Conservation (phyloP, 2,113 vertebrate species). For the Chaetodon trifascialis region DNA sequence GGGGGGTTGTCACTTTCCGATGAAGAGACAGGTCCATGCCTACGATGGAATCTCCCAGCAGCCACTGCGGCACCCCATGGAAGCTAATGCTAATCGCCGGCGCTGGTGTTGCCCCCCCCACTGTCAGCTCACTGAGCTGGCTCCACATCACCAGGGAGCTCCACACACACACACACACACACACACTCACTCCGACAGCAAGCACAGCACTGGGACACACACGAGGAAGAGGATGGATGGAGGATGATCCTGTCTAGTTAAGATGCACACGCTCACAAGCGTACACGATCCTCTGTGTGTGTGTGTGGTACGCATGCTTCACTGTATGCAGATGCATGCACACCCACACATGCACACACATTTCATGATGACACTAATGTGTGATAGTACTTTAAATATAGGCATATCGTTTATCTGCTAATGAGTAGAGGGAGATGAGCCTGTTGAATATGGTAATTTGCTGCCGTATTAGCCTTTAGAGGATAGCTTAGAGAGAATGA, state of each 20-base stretch:
- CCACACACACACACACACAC: constrained; percentile 40
- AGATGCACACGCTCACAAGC: constrained; percentile 43
- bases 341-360: constrained; percentile 40
- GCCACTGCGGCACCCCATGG: constrained; percentile 78
- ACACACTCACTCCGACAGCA: constrained; percentile 54
- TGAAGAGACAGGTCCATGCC: constrained; percentile 78
- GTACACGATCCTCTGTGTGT: constrained; percentile 13
- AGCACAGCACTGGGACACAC: constrained; percentile 57
- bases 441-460: constrained; percentile 99
- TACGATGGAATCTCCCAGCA: constrained; percentile 78
- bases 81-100: constrained; percentile 82
- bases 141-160: constrained; percentile 78
- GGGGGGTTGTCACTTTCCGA: constrained; percentile 81
- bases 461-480: constrained; percentile 95
- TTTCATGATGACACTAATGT: constrained; percentile 77
- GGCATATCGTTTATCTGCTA: constrained; percentile 97
- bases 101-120: constrained; percentile 63
- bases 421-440: constrained; percentile 95
- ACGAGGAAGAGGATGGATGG: constrained; percentile 61
- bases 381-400: constrained; percentile 94
- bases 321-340: constrained; percentile 45
- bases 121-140: constrained; percentile 81
- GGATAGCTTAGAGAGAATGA: constrained; percentile 89
- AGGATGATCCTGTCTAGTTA: constrained; percentile 71
- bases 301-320: constrained; percentile 22